Conservation (phyloP, 1,140 invertebrate genomes). For the Panagrolaimus sp. region DNA sequence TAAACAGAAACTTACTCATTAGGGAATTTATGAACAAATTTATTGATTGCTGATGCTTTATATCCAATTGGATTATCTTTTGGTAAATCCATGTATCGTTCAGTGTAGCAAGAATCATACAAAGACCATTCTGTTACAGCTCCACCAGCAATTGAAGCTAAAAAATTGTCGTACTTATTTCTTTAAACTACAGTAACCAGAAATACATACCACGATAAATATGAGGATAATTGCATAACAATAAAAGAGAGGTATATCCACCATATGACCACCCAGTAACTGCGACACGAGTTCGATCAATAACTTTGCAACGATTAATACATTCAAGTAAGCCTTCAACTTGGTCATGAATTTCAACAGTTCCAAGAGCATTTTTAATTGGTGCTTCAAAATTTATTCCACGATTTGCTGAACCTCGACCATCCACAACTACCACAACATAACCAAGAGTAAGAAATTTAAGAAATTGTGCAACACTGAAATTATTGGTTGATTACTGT, state of each 20-base stretch:
- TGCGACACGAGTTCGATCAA: slow-evolving; percentile 83
- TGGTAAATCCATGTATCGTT: slow-evolving; percentile 89
- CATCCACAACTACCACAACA: slow-evolving; percentile 89
- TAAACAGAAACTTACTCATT: slow-evolving; percentile 70
- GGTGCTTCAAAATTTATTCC: slow-evolving; percentile 84
- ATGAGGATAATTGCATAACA: slow-evolving; percentile 48
- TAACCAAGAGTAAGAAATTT: slow-evolving; percentile 92
- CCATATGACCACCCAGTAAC: slow-evolving; percentile 98
- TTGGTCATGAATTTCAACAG: slow-evolving; percentile 89
- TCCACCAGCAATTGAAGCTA: slow-evolving; percentile 70
- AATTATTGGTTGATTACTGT: slow-evolving; percentile 21
- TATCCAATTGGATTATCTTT: slow-evolving; percentile 74
- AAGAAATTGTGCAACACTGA: slow-evolving; percentile 42
- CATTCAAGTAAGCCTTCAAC: slow-evolving; percentile 86
- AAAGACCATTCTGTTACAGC: slow-evolving; percentile 92
- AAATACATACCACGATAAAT: slow-evolving; percentile 67
- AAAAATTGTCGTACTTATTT: no score
- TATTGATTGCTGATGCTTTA: slow-evolving; percentile 71
- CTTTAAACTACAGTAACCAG: no score
- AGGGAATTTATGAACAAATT: slow-evolving; percentile 77
- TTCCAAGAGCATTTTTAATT: slow-evolving; percentile 81
- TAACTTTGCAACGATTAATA: slow-evolving; percentile 67
- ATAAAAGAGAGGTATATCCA: slow-evolving; percentile 47
- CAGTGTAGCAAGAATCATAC: slow-evolving; percentile 90
- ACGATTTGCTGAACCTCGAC: slow-evolving; percentile 83